A percentile compares a stretch with the other conserved stretches of the same genome.
These are phyloP conservation scores for Proisotoma minuta DNA, from an alignment of 2,888 invertebrate genomes.

Conservation along the genomic window DNA sequence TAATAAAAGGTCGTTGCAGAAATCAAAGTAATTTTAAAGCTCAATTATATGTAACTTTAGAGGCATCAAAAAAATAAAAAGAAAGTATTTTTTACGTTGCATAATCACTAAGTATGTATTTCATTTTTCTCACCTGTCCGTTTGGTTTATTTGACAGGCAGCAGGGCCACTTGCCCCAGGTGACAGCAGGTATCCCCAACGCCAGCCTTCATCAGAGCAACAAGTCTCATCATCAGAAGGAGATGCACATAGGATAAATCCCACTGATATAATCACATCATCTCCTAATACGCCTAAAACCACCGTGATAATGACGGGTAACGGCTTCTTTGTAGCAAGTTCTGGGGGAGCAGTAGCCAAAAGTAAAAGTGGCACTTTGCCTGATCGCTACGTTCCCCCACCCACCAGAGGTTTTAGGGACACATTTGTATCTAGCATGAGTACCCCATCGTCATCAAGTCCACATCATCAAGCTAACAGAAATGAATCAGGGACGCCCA, in stretches of 20 bases:
- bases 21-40: background rate
- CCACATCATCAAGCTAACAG: slow-evolving; percentile 24
- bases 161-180: slow-evolving; percentile 42
- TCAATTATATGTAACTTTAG: too few species aligned
- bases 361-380: slow-evolving; percentile 42
- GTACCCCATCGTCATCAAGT: slow-evolving; percentile 23
- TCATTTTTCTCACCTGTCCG: slow-evolving; percentile 20
- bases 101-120: background rate
- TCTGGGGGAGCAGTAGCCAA: slow-evolving; percentile 25
- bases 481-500: slow-evolving; percentile 11
- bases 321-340: slow-evolving; percentile 19
- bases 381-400: slow-evolving; percentile 23
- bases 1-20: background rate
- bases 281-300: background rate
- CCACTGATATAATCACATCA: background rate
- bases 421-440: slow-evolving; percentile 39
- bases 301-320: slow-evolving; percentile 20
- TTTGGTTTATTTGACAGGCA: slow-evolving; percentile 34
- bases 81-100: too few species aligned
- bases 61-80: too few species aligned
- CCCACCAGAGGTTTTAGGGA: slow-evolving; percentile 35
- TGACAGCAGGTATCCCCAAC: slow-evolving; percentile 33
- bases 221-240: background rate
- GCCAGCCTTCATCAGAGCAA: background rate
- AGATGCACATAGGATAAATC: background rate